Evolutionary conservation across 2,113 vertebrate species (phyloP).

Genomic region (Amphilophus citrinellus): DNA sequence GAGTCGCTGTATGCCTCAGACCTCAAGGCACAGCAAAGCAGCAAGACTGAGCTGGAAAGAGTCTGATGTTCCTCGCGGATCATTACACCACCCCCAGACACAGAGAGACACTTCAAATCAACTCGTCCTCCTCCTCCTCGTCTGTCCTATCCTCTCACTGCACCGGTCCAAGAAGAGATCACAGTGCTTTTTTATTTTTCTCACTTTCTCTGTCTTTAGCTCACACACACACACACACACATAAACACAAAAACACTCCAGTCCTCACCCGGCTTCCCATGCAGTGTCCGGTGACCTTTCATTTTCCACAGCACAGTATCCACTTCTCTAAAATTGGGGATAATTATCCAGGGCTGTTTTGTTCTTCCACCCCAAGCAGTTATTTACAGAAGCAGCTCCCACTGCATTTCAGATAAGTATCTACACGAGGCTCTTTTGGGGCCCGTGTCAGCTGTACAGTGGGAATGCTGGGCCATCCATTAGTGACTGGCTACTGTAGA

Average conservation of each 20-base stretch:
- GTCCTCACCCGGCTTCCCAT: neutral
- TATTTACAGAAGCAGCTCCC: slow-evolving; percentile 64
- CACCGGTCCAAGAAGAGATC: slow-evolving; percentile 37
- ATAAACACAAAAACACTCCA: slow-evolving; percentile 17
- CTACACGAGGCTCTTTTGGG: slow-evolving; percentile 39
- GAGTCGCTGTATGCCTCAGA: slow-evolving; percentile 38
- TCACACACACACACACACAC: slow-evolving; percentile 17
- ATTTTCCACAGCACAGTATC: slow-evolving; percentile 3
- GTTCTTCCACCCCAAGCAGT: slow-evolving; percentile 21
- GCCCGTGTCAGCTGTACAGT: slow-evolving; percentile 51
- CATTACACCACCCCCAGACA: slow-evolving; percentile 63
- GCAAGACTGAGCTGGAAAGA: slow-evolving; percentile 40
- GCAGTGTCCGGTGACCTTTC: neutral
- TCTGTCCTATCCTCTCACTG: slow-evolving; percentile 40
- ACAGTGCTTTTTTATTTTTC: neutral
- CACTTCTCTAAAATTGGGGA: slow-evolving; percentile 29
- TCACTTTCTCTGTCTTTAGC: slow-evolving; percentile 31
- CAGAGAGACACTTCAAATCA: slow-evolving; percentile 60
- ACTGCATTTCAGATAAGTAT: slow-evolving; percentile 54
- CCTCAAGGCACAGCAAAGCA: slow-evolving; percentile 51
- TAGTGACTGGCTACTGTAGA: slow-evolving; percentile 48
- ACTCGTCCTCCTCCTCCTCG: slow-evolving; percentile 40
- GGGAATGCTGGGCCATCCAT: slow-evolving; percentile 58
- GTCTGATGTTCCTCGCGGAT: slow-evolving; percentile 63
- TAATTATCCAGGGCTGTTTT: slow-evolving; percentile 37